Evolutionary conservation across 1,140 invertebrate species (phyloP).

Genomic region (Calephelis virginiensis): DNA sequence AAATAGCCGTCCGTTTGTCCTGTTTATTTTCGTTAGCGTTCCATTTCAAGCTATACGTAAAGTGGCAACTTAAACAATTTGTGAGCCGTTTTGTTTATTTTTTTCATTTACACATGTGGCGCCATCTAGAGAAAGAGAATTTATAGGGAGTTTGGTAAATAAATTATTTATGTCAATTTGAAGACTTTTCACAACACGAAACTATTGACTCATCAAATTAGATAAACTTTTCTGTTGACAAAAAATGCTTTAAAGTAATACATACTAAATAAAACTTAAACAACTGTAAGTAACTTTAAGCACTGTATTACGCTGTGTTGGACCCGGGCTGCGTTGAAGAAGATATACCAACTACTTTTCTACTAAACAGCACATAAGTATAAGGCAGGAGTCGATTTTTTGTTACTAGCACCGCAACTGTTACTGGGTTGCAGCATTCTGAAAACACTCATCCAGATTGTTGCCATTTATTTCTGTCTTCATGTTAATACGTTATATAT

Average conservation of each 20-base stretch:
- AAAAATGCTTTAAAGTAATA: neutral
- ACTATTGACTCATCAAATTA: slow-evolving; percentile 5
- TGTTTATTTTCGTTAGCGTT: slow-evolving; percentile 33
- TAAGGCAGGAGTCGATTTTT: no score
- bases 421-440: no score
- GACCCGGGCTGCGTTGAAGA: no score
- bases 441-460: no score
- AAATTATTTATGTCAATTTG: slow-evolving; percentile 20
- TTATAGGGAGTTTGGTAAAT: slow-evolving; percentile 26
- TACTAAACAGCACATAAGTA: no score
- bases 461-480: no score
- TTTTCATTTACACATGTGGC: slow-evolving; percentile 25
- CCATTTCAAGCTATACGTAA: slow-evolving; percentile 23
- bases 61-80: slow-evolving; percentile 23
- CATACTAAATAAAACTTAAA: no score
- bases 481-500: no score
- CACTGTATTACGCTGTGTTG: no score
- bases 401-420: no score
- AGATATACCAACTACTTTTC: no score
- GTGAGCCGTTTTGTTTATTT: slow-evolving; percentile 22
- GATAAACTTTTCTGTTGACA: slow-evolving; percentile 2
- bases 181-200: slow-evolving; percentile 2
- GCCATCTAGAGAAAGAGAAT: slow-evolving; percentile 25
- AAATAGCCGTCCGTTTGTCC: slow-evolving; percentile 22
- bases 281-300: no score